These are phyloP conservation scores for Cotesia congregata DNA, from an alignment of 2,888 invertebrate genomes.

Conservation along the genomic window DNA sequence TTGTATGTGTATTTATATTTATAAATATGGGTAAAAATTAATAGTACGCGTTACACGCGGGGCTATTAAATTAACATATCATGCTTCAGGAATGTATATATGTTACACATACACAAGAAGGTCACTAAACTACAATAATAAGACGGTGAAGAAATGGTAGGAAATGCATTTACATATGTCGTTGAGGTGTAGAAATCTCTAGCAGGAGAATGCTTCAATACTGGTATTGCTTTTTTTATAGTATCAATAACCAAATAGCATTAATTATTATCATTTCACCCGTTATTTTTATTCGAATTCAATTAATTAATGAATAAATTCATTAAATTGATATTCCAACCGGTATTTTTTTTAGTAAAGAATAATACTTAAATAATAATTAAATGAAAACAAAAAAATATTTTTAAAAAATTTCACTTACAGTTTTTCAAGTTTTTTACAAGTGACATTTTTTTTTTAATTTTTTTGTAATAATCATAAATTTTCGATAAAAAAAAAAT, in stretches of 20 bases:
- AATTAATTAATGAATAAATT: not conserved
- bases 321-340: too few relatives aligned
- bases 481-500: too few relatives aligned
- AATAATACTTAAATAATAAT: too few relatives aligned
- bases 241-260: not conserved
- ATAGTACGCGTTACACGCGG: not conserved
- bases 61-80: not conserved
- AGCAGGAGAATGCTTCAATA: conserved; percentile 31
- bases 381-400: too few relatives aligned
- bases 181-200: conserved; percentile 46
- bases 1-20: not conserved
- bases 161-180: conserved; percentile 50
- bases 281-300: not conserved
- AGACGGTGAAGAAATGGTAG: conserved; percentile 43
- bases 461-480: too few relatives aligned
- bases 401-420: too few relatives aligned
- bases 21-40: not conserved
- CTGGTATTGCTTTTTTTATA: conserved; percentile 17
- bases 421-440: too few relatives aligned
- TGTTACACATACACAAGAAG: conserved; percentile 48
- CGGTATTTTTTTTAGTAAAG: too few relatives aligned
- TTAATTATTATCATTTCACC: not conserved
- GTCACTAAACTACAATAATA: conserved; percentile 61
- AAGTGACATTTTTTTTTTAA: too few relatives aligned
- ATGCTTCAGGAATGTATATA: not conserved